Evolutionary conservation across 2,797 vertebrate genomes (phyloP).

Genomic region (Ceryle rudis): DNA sequence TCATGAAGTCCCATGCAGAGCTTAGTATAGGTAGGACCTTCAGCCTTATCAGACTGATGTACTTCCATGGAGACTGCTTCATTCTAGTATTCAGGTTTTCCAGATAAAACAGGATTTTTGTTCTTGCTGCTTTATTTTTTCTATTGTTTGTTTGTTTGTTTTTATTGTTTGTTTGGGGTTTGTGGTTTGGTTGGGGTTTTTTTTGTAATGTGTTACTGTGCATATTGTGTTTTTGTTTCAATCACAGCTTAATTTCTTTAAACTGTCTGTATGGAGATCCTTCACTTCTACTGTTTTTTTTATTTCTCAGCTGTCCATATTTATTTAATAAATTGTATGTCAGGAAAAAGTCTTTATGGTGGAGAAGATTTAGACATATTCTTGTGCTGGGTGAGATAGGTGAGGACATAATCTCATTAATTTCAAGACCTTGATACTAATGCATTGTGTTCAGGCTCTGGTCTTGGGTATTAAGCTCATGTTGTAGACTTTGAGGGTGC

Average conservation of each 20-base stretch:
- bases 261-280: background rate
- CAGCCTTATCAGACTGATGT: background rate
- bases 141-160: background rate
- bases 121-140: background rate
- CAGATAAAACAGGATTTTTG: background rate
- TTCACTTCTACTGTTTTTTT: background rate
- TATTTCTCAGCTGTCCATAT: background rate
- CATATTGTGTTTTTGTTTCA: background rate
- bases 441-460: background rate
- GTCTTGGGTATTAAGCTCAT: background rate
- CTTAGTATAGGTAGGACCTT: background rate
- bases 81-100: background rate
- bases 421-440: background rate
- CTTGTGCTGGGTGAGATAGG: background rate
- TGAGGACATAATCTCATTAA: background rate
- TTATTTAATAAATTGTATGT: background rate
- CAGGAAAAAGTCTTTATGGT: background rate
- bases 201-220: background rate
- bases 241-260: background rate
- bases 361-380: background rate
- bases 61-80: background rate
- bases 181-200: too few relatives aligned
- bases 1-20: background rate
- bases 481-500: background rate
- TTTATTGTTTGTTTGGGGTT: too few relatives aligned